phyloP scores from a whole-genome alignment of 2,797 vertebrate genomes.

The Eutrigla gurnardus region DNA sequence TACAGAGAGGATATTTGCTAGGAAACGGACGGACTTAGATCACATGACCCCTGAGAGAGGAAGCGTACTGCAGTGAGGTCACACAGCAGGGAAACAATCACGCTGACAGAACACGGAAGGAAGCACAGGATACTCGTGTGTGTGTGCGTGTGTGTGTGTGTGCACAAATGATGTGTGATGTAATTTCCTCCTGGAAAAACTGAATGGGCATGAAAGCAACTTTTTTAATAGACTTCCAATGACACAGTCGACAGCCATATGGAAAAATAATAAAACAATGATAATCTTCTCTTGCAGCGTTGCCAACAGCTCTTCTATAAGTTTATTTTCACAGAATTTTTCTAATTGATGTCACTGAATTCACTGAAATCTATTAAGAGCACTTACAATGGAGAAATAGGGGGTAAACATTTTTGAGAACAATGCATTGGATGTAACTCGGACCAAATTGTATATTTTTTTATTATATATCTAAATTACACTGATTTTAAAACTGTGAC shows the following conservation, averaged over 20 bases:
- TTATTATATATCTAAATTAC: not conserved
- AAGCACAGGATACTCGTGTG: slow-evolving; percentile 59
- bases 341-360: not conserved
- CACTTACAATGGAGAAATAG: not conserved
- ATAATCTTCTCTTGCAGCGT: not conserved
- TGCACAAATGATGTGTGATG: slow-evolving; percentile 49
- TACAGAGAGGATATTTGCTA: slow-evolving; percentile 20
- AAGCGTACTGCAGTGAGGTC: slow-evolving; percentile 70
- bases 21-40: slow-evolving; percentile 60
- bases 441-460: not conserved
- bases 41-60: slow-evolving; percentile 68
- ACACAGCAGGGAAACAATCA: slow-evolving; percentile 68
- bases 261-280: slow-evolving; percentile 24
- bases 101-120: slow-evolving; percentile 76
- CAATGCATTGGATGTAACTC: not conserved
- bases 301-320: not conserved
- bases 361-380: not conserved
- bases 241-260: slow-evolving; percentile 30
- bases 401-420: not conserved
- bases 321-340: not conserved
- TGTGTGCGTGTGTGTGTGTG: slow-evolving; percentile 26
- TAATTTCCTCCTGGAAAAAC: slow-evolving; percentile 77
- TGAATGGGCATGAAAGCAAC: slow-evolving; percentile 65
- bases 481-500: not conserved
- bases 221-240: slow-evolving; percentile 45